Evolutionary conservation across 1,140 invertebrate species (phyloP).

Genomic region (Drosophila ambigua): DNA sequence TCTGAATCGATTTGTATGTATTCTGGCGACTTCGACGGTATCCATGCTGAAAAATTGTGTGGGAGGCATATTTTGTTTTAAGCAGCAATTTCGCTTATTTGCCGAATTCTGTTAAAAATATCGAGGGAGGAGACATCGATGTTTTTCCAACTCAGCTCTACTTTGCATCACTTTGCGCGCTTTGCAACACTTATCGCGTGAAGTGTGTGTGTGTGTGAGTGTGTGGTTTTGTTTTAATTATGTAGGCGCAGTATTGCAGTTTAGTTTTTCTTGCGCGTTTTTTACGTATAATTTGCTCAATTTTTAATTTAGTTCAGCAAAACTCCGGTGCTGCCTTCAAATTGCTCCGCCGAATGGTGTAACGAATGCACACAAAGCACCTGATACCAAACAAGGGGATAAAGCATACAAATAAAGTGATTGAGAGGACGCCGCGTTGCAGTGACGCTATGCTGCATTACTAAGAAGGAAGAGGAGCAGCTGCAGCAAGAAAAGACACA

Average conservation of each 20-base stretch:
- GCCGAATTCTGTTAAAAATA: not conserved
- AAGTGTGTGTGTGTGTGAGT: not conserved
- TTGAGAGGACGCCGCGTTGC: slow-evolving; percentile 62
- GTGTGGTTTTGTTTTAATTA: slow-evolving; percentile 55
- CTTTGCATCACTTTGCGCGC: not conserved
- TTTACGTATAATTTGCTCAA: slow-evolving; percentile 64
- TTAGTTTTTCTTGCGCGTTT: slow-evolving; percentile 57
- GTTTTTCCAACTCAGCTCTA: not conserved
- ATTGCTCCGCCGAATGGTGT: slow-evolving; percentile 18
- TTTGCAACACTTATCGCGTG: not conserved
- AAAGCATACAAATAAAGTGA: slow-evolving; percentile 4
- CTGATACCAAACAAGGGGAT: not conserved
- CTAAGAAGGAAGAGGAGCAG: slow-evolving; percentile 13
- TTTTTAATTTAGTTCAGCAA: slow-evolving; percentile 47
- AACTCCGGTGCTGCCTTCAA: slow-evolving; percentile 23
- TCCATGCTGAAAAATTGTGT: too few relatives aligned
- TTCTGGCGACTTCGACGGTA: too few relatives aligned
- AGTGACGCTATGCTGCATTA: slow-evolving; percentile 72
- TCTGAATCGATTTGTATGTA: too few relatives aligned
- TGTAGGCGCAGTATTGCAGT: slow-evolving; percentile 55
- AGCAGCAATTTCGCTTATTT: too few relatives aligned
- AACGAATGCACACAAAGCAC: not conserved
- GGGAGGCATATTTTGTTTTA: not conserved
- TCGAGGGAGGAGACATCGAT: not conserved
- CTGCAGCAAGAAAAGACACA: slow-evolving; percentile 37